Evolutionary conservation across 2,113 vertebrate genomes (phyloP), one percentile per base, ranked within the genome.

Genomic region (Larimichthys crocea): DNA sequence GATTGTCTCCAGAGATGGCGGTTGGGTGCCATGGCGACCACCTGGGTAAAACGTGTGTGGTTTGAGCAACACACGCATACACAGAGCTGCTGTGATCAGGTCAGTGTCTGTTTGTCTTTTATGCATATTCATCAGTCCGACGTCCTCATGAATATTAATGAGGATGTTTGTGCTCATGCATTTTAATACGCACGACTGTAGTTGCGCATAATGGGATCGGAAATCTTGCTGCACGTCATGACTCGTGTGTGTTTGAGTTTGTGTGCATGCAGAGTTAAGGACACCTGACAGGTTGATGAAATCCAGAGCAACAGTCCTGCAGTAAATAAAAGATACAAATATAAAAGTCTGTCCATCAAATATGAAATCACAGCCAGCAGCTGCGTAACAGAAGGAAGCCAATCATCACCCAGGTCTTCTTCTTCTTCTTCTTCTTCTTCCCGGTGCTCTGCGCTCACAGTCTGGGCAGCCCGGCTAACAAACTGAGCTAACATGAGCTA

Each of bases 121-220:
- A 42, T 66, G 63, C 44, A 69, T 65, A 42, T 74, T 69, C 40
- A 80, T 49, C 12, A 50, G 29, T 24, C 2, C 14, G 19, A 56
- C 49, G 2, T 0, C 10, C 24, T 76, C 11, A 60, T 76, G 24
- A 75, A 76, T 71, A 76, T 53, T 50, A 42, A 79, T 70, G 31
- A 76, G 20, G 35, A 5, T 40, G 22, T 74, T 53, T 19, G 2
- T 31, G 22, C 15, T 74, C 24, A 40, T 65, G 5, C 16, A 60
- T 72, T 49, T 80, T 55, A 2, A 76, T 67, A 16, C 19, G 0
- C 0, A 2, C 7, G 2, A 29, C 11, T 14, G 14, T 24, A 3
- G 7, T 55, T 1, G 0, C 11, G 16, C 22, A 16, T 2, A 11
- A 62, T 26, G 2, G 14, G 66, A 22, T 20, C 46, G 22, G 24